Evolutionary conservation across 92 coral and sea anemone species (phyloP), one percentile per base, ranked within the genome.

Genomic region (Porites divaricata): DNA sequence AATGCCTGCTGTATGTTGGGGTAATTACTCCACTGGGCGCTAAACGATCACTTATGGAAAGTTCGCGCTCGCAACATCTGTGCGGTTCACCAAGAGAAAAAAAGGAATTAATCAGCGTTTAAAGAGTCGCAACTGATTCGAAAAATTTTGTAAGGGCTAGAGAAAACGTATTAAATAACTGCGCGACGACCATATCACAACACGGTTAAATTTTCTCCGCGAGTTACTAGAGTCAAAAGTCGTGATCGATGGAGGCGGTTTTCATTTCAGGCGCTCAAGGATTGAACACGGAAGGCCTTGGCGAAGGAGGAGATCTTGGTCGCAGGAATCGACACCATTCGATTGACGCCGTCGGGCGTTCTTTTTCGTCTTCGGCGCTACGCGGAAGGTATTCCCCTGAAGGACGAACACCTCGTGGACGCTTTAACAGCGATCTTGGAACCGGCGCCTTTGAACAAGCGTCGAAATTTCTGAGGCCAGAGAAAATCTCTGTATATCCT

Each of bases 191-290:
- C 45, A 35, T 35, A 35, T 35, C 45, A 35, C 45, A 6, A 35
- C 6, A 35, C 45, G 45, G 45, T 35, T 35, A 35, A 35, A 4
- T 54, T 56, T 9, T 1, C 25, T 2, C 17, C 8, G 52, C n/a
- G 52, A 75, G 35, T 48, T 53, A 74, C 4, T 23, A 52, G 12
- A 41, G 20, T 15, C 12, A 3, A 21, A 25, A 80, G 56, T 19
- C 70, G 17, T 14, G 6, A 11, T 8, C 53, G 7, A 94, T 94
- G 98, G 98, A 94, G 28, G 98, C 98, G 14, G 94, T 94, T 12
- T 63, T 94, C 14, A 93, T 91, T 11, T 94, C 98, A 13, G 98
- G 98, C 17, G 94, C 95, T 1, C 98, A 94, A 82, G 98, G 96
- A 63, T 65, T 94, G 59, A 84, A 85, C 63, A 62, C 83, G 8